Conservation (phyloP, 37 sponge, comb jelly and placozoan species). For the Hexactinellida sp. region DNA sequence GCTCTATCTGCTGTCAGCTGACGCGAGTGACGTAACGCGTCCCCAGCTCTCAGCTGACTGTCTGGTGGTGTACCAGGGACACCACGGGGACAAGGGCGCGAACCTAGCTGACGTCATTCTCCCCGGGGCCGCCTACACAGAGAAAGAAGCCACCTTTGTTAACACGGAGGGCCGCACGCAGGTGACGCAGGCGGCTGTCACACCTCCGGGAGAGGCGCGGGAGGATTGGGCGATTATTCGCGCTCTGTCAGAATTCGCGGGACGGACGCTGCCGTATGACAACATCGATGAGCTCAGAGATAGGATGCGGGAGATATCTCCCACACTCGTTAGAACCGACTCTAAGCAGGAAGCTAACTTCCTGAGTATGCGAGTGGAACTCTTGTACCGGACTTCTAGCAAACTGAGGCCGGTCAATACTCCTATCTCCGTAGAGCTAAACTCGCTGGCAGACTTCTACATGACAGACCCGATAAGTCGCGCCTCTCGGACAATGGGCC, state of each 20-base stretch:
- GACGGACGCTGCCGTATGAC: slow-evolving; percentile 51
- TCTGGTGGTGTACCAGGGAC: slow-evolving; percentile 83
- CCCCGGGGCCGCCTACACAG: slow-evolving; percentile 94
- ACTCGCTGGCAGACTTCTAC: slow-evolving; percentile 68
- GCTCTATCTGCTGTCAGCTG: slow-evolving; percentile 80
- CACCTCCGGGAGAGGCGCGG: slow-evolving; percentile 87
- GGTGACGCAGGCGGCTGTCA: slow-evolving; percentile 74
- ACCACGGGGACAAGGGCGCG: slow-evolving; percentile 90
- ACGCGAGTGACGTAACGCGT: slow-evolving; percentile 29
- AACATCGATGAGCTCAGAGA: slow-evolving; percentile 43
- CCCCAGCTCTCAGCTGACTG: slow-evolving; percentile 52
- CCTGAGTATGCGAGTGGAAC: slow-evolving; percentile 32
- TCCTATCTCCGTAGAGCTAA: slow-evolving; percentile 49
- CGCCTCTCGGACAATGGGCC: slow-evolving; percentile 84
- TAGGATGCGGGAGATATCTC: slow-evolving; percentile 60
- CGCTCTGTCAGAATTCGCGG: slow-evolving; percentile 73
- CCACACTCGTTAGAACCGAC: slow-evolving; percentile 41
- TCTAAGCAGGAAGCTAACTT: slow-evolving; percentile 63
- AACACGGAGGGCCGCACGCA: slow-evolving; percentile 96
- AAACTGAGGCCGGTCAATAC: slow-evolving; percentile 41
- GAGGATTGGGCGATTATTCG: slow-evolving; percentile 96
- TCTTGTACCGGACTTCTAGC: slow-evolving; percentile 46
- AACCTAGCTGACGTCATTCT: slow-evolving; percentile 76
- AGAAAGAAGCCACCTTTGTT: slow-evolving; percentile 86
- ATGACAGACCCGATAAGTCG: slow-evolving; percentile 94